Conservation (phyloP, 2,113 vertebrate genomes). For the Erythrolamprus reginae region DNA sequence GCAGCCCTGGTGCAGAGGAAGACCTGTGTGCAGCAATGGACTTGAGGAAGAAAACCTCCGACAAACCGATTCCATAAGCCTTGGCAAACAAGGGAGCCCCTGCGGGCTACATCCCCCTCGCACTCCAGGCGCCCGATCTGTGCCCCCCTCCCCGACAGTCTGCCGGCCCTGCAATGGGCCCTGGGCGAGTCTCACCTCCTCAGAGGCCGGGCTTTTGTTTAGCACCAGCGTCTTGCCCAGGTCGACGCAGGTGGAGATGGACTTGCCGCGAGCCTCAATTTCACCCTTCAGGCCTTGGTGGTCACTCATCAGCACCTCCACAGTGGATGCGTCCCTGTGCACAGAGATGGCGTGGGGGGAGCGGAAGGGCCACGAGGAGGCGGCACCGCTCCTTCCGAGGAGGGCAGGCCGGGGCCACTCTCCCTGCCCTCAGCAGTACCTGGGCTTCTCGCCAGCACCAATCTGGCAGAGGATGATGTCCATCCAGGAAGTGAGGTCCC, state of each 20-base stretch:
- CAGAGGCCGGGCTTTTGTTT: conserved; percentile 78
- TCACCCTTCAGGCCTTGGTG: conserved; percentile 91
- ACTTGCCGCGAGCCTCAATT: conserved; percentile 79
- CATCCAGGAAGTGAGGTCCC: conserved; percentile 92
- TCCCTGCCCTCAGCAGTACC: conserved; percentile 60
- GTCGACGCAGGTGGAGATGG: conserved; percentile 80
- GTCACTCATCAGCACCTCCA: conserved; percentile 94
- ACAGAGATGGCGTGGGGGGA: not conserved
- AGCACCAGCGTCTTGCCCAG: conserved; percentile 86
- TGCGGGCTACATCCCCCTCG: not conserved
- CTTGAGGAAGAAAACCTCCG: not conserved
- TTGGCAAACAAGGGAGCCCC: not conserved
- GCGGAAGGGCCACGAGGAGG: not conserved
- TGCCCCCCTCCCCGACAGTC: not conserved
- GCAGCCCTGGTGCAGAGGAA: not conserved
- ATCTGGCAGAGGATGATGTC: conserved; percentile 88
- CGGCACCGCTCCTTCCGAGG: not conserved
- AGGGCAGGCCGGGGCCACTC: not conserved
- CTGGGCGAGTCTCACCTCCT: conserved; percentile 71
- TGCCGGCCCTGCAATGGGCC: not conserved
- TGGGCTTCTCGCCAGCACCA: conserved; percentile 85
- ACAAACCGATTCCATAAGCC: not conserved
- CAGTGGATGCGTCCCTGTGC: conserved; percentile 86
- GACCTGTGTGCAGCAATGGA: not conserved
- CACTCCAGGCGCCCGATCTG: not conserved